Base-by-base conservation (phyloP, 2,113 vertebrate species). In the Corythornis cristatus region DNA sequence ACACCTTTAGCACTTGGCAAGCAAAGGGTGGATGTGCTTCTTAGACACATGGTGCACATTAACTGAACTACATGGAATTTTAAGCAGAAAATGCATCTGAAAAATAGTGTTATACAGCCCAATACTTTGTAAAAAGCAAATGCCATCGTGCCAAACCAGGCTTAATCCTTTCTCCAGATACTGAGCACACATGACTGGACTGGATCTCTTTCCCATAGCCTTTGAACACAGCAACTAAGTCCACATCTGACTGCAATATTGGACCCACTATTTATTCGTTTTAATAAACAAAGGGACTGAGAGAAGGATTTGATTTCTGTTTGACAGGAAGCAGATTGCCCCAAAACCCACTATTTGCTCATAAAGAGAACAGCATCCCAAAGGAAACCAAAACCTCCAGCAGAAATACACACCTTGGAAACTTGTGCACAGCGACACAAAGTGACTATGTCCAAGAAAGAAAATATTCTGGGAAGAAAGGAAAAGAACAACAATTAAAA, bases 371-470 rank as follows among this genome's bases (percentile, higher is more conserved):
- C 0, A 48, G 25, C 12, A 78, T 62, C 54, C 50, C 31, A 84
- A 54, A 42, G 15, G 54, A 79, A 87, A 67, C 2, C 26, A 64
- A 81, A 54, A 56, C 33, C 4, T 46, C n/a, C n/a, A 40, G 57
- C 28, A 94, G 93, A 76, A 95, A 95, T 53, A 96, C 93, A 26
- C 98, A 99, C 99, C 99, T 99, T 99, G 83, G 99, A 99, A 91
- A 99, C 99, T 96, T 99, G 99, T 85, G 99, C 99, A 96, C 99
- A 99, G 92, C 99, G 98, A 96, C 99, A 99, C 88, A 99, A 97
- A 80, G 99, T 99, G 87, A 99, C 98, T 98, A 99, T 99, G 93
- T 99, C 99, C 96, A 99, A 97, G 97, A 99, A 99, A 96, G 99
- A 99, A 98, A 99, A 99, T 98, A 99, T 99, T 98, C 99, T 99